These are phyloP conservation scores for Spizaetus ornatus DNA, from an alignment of 2,113 vertebrate species.

Conservation along the genomic window DNA sequence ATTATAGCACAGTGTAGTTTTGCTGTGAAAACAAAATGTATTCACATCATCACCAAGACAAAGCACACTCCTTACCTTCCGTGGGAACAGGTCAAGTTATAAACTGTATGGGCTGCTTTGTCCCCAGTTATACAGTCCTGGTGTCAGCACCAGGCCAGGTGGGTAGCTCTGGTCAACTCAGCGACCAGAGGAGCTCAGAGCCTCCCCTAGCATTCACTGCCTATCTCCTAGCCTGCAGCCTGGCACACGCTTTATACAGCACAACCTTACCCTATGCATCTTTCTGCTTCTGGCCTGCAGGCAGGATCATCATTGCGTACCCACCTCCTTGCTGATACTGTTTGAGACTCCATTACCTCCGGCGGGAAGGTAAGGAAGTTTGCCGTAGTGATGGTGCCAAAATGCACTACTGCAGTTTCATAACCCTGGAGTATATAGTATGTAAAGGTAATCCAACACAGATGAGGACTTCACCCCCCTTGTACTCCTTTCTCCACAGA, in stretches of 20 bases:
- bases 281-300: neutral
- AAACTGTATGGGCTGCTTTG: neutral
- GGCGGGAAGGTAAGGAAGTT: neutral
- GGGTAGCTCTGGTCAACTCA: neutral
- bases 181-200: no score
- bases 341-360: neutral
- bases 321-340: neutral
- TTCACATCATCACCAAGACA: neutral
- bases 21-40: neutral
- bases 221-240: neutral
- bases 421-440: neutral
- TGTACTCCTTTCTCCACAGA: neutral
- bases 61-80: neutral
- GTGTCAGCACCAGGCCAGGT: neutral
- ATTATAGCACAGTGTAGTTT: neutral
- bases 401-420: neutral
- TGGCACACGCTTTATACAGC: neutral
- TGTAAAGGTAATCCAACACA: neutral
- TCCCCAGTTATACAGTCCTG: neutral
- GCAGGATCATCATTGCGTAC: no score
- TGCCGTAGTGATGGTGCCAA: neutral
- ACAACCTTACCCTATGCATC: no score
- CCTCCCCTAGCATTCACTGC: neutral
- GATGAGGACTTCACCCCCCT: neutral
- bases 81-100: rapidly evolving